A percentile compares a stretch with the other conserved stretches of the same genome.
phyloP scores from a whole-genome alignment of 2,888 invertebrate genomes.

The Drosophila conformis region DNA sequence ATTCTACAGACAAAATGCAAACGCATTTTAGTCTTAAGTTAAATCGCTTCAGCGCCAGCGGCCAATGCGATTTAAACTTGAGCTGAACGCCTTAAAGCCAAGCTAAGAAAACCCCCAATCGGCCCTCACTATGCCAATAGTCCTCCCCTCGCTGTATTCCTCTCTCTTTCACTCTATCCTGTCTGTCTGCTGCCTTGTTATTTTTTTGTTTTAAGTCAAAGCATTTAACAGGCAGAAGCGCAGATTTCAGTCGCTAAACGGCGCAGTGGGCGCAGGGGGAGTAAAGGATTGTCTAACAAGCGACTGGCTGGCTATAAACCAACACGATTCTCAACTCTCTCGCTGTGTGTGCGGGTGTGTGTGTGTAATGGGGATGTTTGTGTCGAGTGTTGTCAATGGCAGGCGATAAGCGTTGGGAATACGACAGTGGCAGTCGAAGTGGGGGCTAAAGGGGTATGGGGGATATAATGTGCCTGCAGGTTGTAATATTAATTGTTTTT shows the following conservation, averaged over 20 bases:
- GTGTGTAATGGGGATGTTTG: conserved; percentile 16
- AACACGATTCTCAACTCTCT: conserved; percentile 1
- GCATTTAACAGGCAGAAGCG: conserved; percentile 36
- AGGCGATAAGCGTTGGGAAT: conserved; percentile 59
- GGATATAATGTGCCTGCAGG: conserved; percentile 75
- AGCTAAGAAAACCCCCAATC: background rate
- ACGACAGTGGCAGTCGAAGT: background rate
- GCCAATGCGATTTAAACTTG: conserved; percentile 21
- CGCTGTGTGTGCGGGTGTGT: background rate
- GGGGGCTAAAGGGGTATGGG: background rate
- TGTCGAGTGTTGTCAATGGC: conserved; percentile 70
- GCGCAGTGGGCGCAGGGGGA: background rate
- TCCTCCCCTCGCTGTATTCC: background rate
- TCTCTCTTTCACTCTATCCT: background rate
- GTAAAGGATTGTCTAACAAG: conserved; percentile 35
- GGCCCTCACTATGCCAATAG: background rate
- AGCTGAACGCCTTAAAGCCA: conserved; percentile 12
- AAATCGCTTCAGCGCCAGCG: conserved; percentile 43
- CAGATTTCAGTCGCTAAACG: conserved; percentile 38
- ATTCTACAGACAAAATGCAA: conserved; percentile 9
- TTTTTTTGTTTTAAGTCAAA: conserved; percentile 24
- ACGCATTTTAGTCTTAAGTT: conserved; percentile 57
- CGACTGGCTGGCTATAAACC: conserved; percentile 16
- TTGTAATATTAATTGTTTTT: conserved; percentile 79
- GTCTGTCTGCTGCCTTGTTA: conserved; percentile 26